Percentiles rank a stretch among this genome's conserved stretches.
Evolutionary conservation across 2,888 invertebrate species (phyloP).

Genomic region (Amiota minor): DNA sequence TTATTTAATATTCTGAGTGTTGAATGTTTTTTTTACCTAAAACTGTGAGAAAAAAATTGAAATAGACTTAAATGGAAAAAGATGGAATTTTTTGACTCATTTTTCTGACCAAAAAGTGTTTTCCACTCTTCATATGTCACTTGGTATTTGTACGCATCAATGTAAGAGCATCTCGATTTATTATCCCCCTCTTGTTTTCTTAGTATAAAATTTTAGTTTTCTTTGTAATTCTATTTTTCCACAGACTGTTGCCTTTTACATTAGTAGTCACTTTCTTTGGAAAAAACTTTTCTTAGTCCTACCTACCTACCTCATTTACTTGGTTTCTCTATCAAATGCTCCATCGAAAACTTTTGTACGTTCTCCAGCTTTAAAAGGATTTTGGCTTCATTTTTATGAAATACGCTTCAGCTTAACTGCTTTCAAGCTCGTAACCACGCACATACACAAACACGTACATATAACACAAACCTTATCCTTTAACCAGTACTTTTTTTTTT

Average conservation of each 20-base stretch:
- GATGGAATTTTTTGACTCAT: background rate
- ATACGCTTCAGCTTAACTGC: conserved; percentile 55
- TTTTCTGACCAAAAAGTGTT: background rate
- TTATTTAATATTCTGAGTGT: background rate
- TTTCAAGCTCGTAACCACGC: conserved; percentile 9
- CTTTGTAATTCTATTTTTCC: conserved; percentile 36
- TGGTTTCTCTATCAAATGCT: conserved; percentile 20
- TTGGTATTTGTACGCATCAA: background rate
- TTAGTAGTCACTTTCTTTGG: background rate
- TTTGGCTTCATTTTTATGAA: conserved; percentile 51
- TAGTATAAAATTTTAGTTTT: conserved; percentile 30
- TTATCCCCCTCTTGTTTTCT: background rate
- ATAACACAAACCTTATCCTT: conserved; percentile 34
- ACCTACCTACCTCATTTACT: background rate
- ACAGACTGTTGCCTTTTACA: background rate
- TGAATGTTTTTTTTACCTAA: conserved; percentile 18
- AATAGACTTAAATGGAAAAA: conserved; percentile 12
- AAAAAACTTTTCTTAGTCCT: too few species aligned
- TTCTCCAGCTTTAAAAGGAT: conserved; percentile 57
- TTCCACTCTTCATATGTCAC: conserved; percentile 24
- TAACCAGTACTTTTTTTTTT: conserved; percentile 29
- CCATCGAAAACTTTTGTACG: conserved; percentile 54
- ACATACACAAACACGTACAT: background rate
- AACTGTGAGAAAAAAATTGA: conserved; percentile 19
- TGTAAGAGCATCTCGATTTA: conserved; percentile 29